Conservation (phyloP, 2,113 vertebrate genomes). For the Anser brachyrhynchus region DNA sequence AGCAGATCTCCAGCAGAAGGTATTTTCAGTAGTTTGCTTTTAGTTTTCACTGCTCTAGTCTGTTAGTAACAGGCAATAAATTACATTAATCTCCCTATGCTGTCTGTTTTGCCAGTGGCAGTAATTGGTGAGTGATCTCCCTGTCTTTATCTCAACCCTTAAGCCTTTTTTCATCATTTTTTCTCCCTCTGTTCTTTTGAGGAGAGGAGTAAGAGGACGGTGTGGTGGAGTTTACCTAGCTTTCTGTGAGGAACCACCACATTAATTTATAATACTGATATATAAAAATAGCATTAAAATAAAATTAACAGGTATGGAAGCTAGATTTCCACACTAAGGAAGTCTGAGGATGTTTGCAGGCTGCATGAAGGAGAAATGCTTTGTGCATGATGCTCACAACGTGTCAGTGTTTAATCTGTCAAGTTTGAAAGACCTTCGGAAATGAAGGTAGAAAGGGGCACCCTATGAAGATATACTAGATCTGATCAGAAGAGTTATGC, state of each 20-base stretch:
- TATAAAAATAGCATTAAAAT: not conserved
- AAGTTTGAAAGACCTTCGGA: not conserved
- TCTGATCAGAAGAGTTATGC: not conserved
- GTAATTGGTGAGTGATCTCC: too few species aligned
- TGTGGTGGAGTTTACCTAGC: not conserved
- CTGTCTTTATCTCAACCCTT: not conserved
- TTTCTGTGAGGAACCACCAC: too few species aligned
- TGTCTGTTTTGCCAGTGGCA: too few species aligned
- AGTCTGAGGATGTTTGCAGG: not conserved
- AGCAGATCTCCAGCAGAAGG: not conserved
- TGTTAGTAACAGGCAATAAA: too few species aligned
- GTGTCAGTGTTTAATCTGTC: not conserved
- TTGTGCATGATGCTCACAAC: not conserved
- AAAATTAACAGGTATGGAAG: not conserved
- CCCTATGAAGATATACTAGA: not conserved
- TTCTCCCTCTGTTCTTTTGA: not conserved
- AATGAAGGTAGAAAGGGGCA: not conserved
- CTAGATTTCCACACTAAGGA: not conserved
- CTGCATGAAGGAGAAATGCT: rapidly evolving
- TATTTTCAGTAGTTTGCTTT: too few species aligned
- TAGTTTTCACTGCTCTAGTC: too few species aligned
- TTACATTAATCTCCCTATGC: too few species aligned
- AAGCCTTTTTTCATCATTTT: not conserved
- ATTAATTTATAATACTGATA: not conserved
- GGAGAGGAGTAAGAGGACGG: not conserved